Base-by-base conservation (phyloP, 2,888 invertebrate genomes). In the Priocnemis perturbator region DNA sequence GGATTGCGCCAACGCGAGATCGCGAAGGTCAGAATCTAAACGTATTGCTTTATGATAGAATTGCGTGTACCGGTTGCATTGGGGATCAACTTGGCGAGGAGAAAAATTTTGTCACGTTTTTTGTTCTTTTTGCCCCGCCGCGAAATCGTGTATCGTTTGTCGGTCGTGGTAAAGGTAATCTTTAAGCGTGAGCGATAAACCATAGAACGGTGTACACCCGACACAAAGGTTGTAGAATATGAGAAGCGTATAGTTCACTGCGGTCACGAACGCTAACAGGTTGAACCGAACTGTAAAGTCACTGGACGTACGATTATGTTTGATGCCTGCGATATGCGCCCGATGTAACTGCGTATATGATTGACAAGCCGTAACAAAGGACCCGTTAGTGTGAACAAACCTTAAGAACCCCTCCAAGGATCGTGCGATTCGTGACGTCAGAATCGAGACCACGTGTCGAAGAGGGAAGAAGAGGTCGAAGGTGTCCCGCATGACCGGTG, bases 361-460 rank as follows among this genome's bases (percentile, higher is more conserved):
- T 37, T 37, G 37, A 37, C 37, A 37, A 9, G 1, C 37, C 37
- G 37, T 37, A 37, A 37, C 37, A 37, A 37, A 37, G 37, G 37
- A 37, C 37, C 4, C 17, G 7, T n/a, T 55, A 55, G 53, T 53
- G 59, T 60, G 75, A 72, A 61, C 59, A 67, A 53, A 64, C 68
- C 64, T 73, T 64, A 68, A 60, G 65, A 70, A 71, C 71, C 70
- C 61, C 67, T 60, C 50, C 52, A 73, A 55, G 74, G 71, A 81
- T 80, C 78, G 73, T 76, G 69, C 69, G 73, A 81, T 63, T 74
- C 75, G 81, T 83, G 78, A 83, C 81, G 82, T 83, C 78, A 79
- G 59, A 30, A 60, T 20, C 45, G 23, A 62, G 69, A 71, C 75
- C 83, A 82, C 79, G 81, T 78, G 83, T 82, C 79, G 60, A 78